Conservation (phyloP, 2,113 vertebrate genomes). For the Zeus faber region DNA sequence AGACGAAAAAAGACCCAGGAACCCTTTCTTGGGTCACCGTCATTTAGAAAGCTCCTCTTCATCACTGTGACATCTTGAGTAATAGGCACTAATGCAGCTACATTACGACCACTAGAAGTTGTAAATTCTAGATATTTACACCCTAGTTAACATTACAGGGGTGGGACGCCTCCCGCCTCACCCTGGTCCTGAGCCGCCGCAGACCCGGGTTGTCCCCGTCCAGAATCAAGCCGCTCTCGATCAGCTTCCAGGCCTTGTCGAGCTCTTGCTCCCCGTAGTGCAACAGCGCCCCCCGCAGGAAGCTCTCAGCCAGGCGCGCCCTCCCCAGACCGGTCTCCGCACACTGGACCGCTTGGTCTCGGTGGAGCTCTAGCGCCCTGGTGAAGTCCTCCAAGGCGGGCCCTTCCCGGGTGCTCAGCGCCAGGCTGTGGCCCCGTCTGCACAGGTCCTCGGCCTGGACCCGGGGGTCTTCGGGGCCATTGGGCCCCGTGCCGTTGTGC, state of each 20-base stretch:
- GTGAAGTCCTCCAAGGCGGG: slow-evolving; percentile 77
- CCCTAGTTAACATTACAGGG: slow-evolving; percentile 83
- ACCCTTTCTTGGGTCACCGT: too few species aligned
- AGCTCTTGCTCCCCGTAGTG: slow-evolving; percentile 75
- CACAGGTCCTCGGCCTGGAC: slow-evolving; percentile 78
- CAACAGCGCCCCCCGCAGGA: slow-evolving; percentile 70
- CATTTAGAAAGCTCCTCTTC: neutral
- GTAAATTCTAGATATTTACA: neutral
- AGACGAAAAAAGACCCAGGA: too few species aligned
- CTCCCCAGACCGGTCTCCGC: slow-evolving; percentile 69
- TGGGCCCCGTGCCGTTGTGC: slow-evolving; percentile 16
- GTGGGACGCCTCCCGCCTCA: slow-evolving; percentile 77
- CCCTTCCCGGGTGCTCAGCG: slow-evolving; percentile 70
- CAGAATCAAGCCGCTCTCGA: slow-evolving; percentile 79
- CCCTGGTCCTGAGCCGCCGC: slow-evolving; percentile 76
- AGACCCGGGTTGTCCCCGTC: slow-evolving; percentile 76
- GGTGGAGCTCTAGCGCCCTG: slow-evolving; percentile 77
- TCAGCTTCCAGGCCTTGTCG: slow-evolving; percentile 77
- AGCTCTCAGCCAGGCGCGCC: slow-evolving; percentile 57
- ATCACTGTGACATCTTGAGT: neutral
- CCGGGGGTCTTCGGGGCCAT: slow-evolving; percentile 33
- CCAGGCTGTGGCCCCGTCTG: slow-evolving; percentile 73
- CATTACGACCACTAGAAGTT: neutral
- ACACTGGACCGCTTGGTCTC: slow-evolving; percentile 64
- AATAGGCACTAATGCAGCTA: slow-evolving; percentile 7